phyloP scores from a whole-genome alignment of 2,113 vertebrate species.

The Garra rufa region DNA sequence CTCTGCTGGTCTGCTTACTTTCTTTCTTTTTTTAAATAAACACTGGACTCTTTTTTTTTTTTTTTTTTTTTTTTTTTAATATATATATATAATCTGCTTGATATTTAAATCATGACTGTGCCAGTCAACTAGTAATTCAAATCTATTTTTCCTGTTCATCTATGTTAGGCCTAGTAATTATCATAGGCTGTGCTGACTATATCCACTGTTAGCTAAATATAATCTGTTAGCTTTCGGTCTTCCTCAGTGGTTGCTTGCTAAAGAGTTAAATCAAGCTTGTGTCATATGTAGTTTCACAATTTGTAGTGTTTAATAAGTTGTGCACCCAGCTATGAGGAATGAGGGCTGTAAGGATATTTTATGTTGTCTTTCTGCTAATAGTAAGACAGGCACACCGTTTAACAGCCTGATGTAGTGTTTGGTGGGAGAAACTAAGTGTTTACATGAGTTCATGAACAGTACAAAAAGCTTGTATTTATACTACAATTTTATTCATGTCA shows the following conservation, averaged over 20 bases:
- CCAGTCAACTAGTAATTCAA: not conserved
- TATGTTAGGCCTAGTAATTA: not conserved
- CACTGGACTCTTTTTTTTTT: slow-evolving; percentile 31
- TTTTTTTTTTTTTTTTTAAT: too few relatives aligned
- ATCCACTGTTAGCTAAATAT: not conserved
- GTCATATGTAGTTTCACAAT: not conserved
- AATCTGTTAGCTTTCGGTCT: not conserved
- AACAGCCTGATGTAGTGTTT: slow-evolving; percentile 5
- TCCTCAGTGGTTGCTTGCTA: not conserved
- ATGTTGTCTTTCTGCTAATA: not conserved
- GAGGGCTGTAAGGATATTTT: not conserved
- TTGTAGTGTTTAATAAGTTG: not conserved
- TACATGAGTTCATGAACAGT: not conserved
- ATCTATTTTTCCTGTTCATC: not conserved
- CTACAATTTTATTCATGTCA: not conserved
- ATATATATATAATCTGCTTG: not conserved
- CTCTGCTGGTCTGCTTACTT: slow-evolving; percentile 49
- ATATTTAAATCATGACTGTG: not conserved
- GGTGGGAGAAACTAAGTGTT: slow-evolving; percentile 4
- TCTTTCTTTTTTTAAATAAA: not conserved
- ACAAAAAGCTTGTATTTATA: slow-evolving; percentile 16
- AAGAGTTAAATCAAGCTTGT: not conserved
- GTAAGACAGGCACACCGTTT: not conserved
- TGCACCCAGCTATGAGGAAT: not conserved
- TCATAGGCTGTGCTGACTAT: not conserved